Percentiles rank a stretch among this genome's conserved stretches.
Conservation (phyloP, 2,888 invertebrate species). For the Monochamus alternatus region DNA sequence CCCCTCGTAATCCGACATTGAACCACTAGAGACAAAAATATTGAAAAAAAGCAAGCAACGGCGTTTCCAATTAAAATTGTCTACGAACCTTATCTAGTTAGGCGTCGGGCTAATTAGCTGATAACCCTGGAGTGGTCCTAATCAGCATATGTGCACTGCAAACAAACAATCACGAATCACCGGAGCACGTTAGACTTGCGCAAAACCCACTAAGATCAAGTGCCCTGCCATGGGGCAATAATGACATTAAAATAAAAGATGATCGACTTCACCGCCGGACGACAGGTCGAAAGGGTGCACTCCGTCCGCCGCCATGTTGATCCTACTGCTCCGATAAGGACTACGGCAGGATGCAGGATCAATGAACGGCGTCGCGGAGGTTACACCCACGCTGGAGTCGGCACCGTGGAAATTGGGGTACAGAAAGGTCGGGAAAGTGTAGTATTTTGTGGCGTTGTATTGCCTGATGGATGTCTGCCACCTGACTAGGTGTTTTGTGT, state of each 20-base stretch:
- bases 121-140: slow-evolving; percentile 19
- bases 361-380: slow-evolving; percentile 55
- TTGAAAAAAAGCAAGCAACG: background rate
- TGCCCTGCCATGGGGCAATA: slow-evolving; percentile 1
- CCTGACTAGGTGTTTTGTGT: slow-evolving; percentile 5
- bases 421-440: slow-evolving; percentile 1
- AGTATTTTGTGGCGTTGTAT: background rate
- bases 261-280: slow-evolving; percentile 16
- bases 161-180: slow-evolving; percentile 26
- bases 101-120: slow-evolving; percentile 12
- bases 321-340: slow-evolving; percentile 51
- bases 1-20: too few relatives aligned
- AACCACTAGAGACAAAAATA: too few relatives aligned
- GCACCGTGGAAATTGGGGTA: slow-evolving; percentile 17
- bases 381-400: slow-evolving; percentile 48
- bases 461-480: slow-evolving; percentile 13
- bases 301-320: slow-evolving; percentile 57
- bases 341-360: slow-evolving; percentile 54
- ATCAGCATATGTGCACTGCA: slow-evolving; percentile 32
- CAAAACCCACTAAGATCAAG: slow-evolving; percentile 20
- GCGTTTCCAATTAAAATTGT: background rate
- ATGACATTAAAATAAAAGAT: slow-evolving; percentile 23
- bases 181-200: slow-evolving; percentile 22
- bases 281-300: slow-evolving; percentile 35
- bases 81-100: slow-evolving; percentile 17